phyloP scores from a whole-genome alignment of 2,113 vertebrate species.

The Egretta garzetta region DNA sequence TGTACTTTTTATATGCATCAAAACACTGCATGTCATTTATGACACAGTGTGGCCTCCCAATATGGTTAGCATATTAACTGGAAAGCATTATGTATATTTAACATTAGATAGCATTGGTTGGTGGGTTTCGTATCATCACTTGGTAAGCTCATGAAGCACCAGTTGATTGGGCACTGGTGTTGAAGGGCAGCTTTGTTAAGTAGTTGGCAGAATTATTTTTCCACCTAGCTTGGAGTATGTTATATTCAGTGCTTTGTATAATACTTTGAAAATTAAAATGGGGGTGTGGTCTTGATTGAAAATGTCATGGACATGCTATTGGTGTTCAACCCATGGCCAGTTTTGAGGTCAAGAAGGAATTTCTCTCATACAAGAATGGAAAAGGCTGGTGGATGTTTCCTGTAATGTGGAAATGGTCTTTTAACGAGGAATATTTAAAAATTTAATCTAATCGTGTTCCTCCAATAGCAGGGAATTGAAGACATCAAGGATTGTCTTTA shows the following conservation, averaged over 20 bases:
- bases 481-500: not conserved
- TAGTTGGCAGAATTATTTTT: not conserved
- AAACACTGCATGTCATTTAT: not conserved
- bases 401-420: not conserved
- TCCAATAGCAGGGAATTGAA: not conserved
- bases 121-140: not conserved
- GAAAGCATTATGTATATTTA: not conserved
- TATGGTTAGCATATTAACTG: not conserved
- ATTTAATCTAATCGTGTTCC: not conserved
- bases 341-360: not conserved
- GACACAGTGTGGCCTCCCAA: not conserved
- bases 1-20: not conserved
- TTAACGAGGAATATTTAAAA: slow-evolving; percentile 1
- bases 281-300: not conserved
- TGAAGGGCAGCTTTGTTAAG: not conserved
- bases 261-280: not conserved
- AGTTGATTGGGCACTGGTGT: not conserved
- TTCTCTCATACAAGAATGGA: not conserved
- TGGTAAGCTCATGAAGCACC: not conserved
- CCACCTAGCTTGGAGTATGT: not conserved
- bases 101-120: not conserved
- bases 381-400: not conserved
- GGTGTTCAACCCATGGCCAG: not conserved
- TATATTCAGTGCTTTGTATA: not conserved
- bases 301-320: not conserved